These are phyloP conservation scores for Cantharis rustica DNA, from an alignment of 2,888 invertebrate species.

Conservation along the genomic window DNA sequence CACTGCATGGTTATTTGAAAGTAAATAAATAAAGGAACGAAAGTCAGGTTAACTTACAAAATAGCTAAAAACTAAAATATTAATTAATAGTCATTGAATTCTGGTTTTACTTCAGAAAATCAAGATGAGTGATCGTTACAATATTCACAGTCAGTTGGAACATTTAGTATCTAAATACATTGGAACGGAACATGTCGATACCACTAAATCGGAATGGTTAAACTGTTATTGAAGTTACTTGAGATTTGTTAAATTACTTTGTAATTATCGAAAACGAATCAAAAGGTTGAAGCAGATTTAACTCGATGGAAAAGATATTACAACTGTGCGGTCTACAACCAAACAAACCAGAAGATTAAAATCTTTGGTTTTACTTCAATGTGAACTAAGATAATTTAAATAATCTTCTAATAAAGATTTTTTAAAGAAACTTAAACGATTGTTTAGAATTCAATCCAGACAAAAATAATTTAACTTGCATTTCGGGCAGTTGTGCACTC, in stretches of 20 bases:
- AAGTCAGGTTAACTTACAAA: too few relatives aligned
- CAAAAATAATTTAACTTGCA: too few relatives aligned
- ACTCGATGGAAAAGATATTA: constrained; percentile 97
- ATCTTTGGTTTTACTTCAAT: neutral
- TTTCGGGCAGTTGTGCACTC: too few relatives aligned
- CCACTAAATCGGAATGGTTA: constrained; percentile 96
- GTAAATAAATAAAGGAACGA: too few relatives aligned
- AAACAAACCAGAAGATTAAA: constrained; percentile 89
- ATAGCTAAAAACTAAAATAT: too few relatives aligned
- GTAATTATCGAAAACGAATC: constrained; percentile 97
- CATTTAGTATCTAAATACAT: constrained; percentile 99
- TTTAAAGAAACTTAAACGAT: neutral
- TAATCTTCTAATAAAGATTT: neutral
- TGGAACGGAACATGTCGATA: constrained; percentile 98
- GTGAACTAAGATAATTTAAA: neutral
- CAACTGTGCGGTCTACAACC: constrained; percentile 99
- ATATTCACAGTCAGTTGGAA: constrained; percentile 98
- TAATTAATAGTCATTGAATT: neutral
- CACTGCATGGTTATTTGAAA: too few relatives aligned
- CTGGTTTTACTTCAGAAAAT: neutral
- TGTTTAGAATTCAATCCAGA: neutral
- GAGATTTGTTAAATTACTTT: constrained; percentile 90
- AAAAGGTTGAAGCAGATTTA: constrained; percentile 92
- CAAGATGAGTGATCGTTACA: constrained; percentile 95
- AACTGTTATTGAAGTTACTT: constrained; percentile 95